Base-by-base conservation (phyloP, 2,113 vertebrate species). In the Todiramphus chloris region DNA sequence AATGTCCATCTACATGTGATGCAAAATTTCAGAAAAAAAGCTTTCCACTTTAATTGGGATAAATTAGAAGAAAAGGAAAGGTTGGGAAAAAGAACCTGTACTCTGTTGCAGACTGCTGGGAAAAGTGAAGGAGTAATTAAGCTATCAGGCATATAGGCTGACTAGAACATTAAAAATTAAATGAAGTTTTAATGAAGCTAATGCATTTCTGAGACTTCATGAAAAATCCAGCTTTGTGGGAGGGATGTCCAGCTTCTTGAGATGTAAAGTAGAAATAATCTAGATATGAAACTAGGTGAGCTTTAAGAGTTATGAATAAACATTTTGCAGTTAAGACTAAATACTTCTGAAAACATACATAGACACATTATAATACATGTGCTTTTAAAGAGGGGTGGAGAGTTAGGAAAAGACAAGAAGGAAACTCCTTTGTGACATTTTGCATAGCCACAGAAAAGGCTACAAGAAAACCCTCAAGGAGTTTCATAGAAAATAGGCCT, bases 111-210 rank as follows among this genome's bases (percentile, higher is more conserved):
- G 56, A 9, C 58, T 90, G 16, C 60, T 92, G 85, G 28, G 72
- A 90, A 91, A 55, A 86, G 28, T 92, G 81, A 92, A 89, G 67
- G 68, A 91, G 11, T 86, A 94, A 95, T 94, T 96, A 90, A 95
- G 55, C 50, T 72, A 76, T 91, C 48, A 81, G 72, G 48, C 68
- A n/a, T n/a, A n/a, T n/a, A 79, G 51, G 17, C 41, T 91, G 83
- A 73, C 20, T 62, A 67, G 48, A 90, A 33, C 39, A 94, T 78
- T 81, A 94, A 92, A 94, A 78, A 90, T 88, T 75, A 79, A 94
- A 77, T 81, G 39, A 94, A 35, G 25, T 37, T 83, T 20, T 30
- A 75, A 35, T 35, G 56, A 94, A 89, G 94, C 88, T 39, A 94
- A 86, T 90, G 24, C 39, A 83, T 85, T 93, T 83, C 39, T 88